Percentiles rank a stretch among this genome's conserved stretches.
Conservation (phyloP, 2,888 invertebrate species). For the Nephrotoma flavescens region DNA sequence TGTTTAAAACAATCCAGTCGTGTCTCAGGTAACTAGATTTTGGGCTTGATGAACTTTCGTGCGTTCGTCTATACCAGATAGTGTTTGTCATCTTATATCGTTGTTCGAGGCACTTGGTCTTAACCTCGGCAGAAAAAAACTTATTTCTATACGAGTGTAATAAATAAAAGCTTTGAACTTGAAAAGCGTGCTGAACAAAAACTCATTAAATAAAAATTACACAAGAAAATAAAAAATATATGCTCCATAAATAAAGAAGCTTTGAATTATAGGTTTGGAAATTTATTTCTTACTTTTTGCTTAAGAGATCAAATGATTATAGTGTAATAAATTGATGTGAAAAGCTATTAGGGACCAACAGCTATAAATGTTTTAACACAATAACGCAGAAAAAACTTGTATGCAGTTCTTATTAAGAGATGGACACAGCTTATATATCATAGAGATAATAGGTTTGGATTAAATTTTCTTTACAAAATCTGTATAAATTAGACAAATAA, state of each 20-base stretch:
- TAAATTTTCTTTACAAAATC: not conserved
- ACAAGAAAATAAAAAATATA: not conserved
- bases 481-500: not conserved
- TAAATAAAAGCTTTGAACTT: not conserved
- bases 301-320: not conserved
- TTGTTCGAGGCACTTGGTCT: not conserved
- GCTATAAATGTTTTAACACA: not conserved
- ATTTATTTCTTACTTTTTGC: not conserved
- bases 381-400: not conserved
- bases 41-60: not conserved
- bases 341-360: not conserved
- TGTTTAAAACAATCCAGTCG: not conserved
- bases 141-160: not conserved
- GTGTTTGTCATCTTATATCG: not conserved
- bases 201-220: not conserved
- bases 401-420: not conserved
- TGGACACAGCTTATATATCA: not conserved
- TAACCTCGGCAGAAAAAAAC: not conserved
- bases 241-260: not conserved
- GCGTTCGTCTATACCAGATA: not conserved
- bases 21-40: not conserved
- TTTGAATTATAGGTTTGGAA: not conserved
- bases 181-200: not conserved
- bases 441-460: not conserved
- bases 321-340: not conserved